Conservation (phyloP, 2,113 vertebrate genomes). For the Empidonax traillii region DNA sequence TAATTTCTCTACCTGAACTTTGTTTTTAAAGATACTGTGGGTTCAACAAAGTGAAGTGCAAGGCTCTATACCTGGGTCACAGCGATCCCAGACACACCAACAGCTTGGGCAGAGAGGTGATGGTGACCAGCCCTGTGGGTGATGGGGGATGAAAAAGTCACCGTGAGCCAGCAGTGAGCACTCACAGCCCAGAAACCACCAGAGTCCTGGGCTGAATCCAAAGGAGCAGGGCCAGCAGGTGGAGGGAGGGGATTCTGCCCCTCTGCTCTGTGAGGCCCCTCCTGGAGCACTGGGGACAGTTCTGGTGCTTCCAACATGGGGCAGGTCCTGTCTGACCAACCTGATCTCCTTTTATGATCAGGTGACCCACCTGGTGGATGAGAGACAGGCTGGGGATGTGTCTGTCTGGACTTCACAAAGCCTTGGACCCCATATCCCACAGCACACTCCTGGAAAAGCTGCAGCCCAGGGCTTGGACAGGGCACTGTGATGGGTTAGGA, state of each 20-base stretch:
- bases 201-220: not conserved
- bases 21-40: not conserved
- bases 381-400: no score
- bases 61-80: accelerated
- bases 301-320: not conserved
- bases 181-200: not conserved
- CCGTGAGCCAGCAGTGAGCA: not conserved
- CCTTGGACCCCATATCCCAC: no score
- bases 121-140: not conserved
- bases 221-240: not conserved
- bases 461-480: no score
- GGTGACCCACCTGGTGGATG: no score
- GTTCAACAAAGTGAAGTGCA: not conserved
- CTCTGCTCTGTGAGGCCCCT: not conserved
- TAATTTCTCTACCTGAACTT: not conserved
- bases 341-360: no score
- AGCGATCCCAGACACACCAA: not conserved
- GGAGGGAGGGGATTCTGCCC: not conserved
- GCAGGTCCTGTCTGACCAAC: no score
- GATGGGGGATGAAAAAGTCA: not conserved
- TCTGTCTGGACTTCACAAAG: no score
- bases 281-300: not conserved
- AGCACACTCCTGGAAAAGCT: no score
- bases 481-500: no score
- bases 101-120: not conserved